Evolutionary conservation across 2,888 invertebrate genomes (phyloP), one percentile per base, ranked within the genome.

Genomic region (Rhorus exstirpatorius): DNA sequence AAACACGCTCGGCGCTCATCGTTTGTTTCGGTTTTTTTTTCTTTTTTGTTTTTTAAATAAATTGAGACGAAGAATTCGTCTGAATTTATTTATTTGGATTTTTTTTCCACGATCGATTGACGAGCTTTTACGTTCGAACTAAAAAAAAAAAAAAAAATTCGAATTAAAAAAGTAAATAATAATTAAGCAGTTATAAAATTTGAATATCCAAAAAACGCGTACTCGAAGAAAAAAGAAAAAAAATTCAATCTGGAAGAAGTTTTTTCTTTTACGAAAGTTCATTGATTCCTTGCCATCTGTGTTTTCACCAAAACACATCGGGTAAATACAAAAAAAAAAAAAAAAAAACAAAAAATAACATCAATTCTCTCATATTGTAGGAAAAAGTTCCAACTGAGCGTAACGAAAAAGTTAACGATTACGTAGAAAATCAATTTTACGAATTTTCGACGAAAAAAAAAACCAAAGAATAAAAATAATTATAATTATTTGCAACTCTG

Each of bases 351-450:
- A 58, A 49, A 26, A 49, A 71, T 12, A 68, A 65, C 41, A 49
- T 58, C 24, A 21, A 46, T 60, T 41, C 46, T 63, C 53, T 65
- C 51, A 41, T 17, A 38, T 8, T 51, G 51, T 53, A 61, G 21
- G 46, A 74, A 79, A 44, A 53, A 79, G 60, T 58, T 31, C 61
- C 49, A 49, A 14, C 26, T 14, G 14, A 53, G 6, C 19, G 10
- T 17, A 46, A 44, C 58, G 68, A 72, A 58, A 68, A n/a, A 10
- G 24, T 77, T 61, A 46, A 68, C 38, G 68, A 44, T 60, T 7
- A n/a, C n/a, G 65, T 74, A 63, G 31, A 70, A 82, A 68, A 81
- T n/a, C 31, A 55, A 72, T 75, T 24, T 58, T 55, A 55, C 53
- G 72, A 46, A 21, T 21, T 31, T 24, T 63, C 38, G 49, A 63